These are phyloP conservation scores for Psilopogon haemacephalus DNA, from an alignment of 2,113 vertebrate species.

Conservation along the genomic window DNA sequence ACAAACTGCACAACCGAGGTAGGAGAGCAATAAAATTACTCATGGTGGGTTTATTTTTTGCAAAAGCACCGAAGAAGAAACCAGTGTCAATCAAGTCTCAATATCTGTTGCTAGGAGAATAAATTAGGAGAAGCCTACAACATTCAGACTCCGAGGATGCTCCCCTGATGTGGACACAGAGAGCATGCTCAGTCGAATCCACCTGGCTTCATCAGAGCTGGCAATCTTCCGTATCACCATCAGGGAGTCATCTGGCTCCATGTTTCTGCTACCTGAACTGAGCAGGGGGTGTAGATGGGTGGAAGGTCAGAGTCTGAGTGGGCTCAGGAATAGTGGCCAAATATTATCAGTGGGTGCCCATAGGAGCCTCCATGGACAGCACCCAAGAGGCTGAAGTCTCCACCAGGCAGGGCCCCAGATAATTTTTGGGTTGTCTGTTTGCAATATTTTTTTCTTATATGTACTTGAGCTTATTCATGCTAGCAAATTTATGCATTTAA, in stretches of 20 bases:
- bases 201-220: slow-evolving; percentile 44
- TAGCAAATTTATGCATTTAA: not conserved
- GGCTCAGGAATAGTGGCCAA: not conserved
- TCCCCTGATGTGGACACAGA: not conserved
- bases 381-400: not conserved
- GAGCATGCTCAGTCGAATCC: slow-evolving; percentile 11
- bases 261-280: slow-evolving; percentile 2
- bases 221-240: slow-evolving; percentile 16
- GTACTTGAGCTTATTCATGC: not conserved
- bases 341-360: not conserved
- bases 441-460: not conserved
- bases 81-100: not conserved
- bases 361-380: not conserved
- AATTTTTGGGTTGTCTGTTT: not conserved
- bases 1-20: not conserved
- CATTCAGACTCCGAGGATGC: not conserved
- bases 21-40: slow-evolving; percentile 39
- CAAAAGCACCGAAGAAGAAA: slow-evolving; percentile 9
- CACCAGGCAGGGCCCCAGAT: not conserved
- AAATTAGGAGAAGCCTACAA: slow-evolving; percentile 40
- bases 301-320: not conserved
- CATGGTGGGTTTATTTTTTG: slow-evolving; percentile 47
- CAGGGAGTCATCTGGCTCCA: slow-evolving; percentile 6
- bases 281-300: not conserved
- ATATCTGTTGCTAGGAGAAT: slow-evolving; percentile 45